Base-by-base conservation (phyloP, 1,140 invertebrate species). In the Drosophila prosaltans region DNA sequence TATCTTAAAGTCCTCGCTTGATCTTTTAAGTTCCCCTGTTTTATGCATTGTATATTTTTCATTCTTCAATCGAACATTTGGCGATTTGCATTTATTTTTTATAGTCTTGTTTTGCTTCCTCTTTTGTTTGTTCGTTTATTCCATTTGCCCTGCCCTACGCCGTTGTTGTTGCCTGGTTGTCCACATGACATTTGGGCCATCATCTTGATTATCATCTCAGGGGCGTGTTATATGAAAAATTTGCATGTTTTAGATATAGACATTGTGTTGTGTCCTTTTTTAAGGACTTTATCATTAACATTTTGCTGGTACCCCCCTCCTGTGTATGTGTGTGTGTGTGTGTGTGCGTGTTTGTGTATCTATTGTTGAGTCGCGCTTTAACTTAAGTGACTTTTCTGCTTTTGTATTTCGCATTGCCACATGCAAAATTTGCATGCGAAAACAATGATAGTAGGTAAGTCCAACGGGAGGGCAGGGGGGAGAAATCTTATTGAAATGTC, bases 11-110 rank as follows among this genome's bases (percentile, higher is more conserved):
- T 51, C 45, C 7, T 8, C 2, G 1, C 8, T 51, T 8, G 8
- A 10, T 24, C 2, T 0, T 51, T 10, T 36, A 3, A 24, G 8
- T 65, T 71, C 32, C 28, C 4, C 59, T 70, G 54, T 71, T 73
- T 67, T 77, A 74, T 83, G 67, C 57, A 61, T 61, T 77, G 59
- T 68, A 43, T 76, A 60, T 73, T 71, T 74, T 63, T 70, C 62
- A 57, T 67, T 55, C 72, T 51, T 51, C 8, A 51, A 73, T 63
- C 68, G 63, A 83, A 80, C 74, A 61, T 77, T 77, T 77, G 65
- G 72, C 72, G 60, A 82, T 89, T 88, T 88, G 83, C 84, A 89
- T 88, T 88, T 80, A 88, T 71, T 79, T 86, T 86, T 86, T 88
- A 88, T 88, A 73, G 48, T 58, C 80, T 80, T 83, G 51, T 80